Base-by-base conservation (phyloP, 1,140 invertebrate genomes). In the Drosophila pseudoobscura region DNA sequence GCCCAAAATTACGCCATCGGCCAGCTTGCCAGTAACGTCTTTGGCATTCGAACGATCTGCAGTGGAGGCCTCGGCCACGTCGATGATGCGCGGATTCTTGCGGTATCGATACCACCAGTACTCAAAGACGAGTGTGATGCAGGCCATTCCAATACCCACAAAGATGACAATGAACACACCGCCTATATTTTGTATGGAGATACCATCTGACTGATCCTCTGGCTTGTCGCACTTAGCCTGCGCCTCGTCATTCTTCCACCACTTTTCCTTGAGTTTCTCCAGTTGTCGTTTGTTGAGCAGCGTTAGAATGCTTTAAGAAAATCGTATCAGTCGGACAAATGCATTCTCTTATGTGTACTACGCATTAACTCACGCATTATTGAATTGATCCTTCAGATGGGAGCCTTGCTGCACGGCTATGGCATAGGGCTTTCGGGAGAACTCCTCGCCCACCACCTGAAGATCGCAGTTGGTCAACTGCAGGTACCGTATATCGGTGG, bases 131-230 rank as follows among this genome's bases (percentile, higher is more conserved):
- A 99, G 92, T 0, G 97, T 98, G 26, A 99, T 92, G 76, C 97
- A 97, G 8, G 98, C 97, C 79, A 98, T 92, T 0, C 96, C 96
- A 45, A 99, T 98, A 0, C 98, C 98, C 52, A 98, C 96, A 77
- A 98, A 97, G 71, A 99, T 98, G 0, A 98, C 97, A 47, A 99
- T 98, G 87, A 99, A 99, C 0, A 99, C 98, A 0, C 98, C 98
- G 44, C 98, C 97, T 68, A 99, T 99, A 90, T 99, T 99, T 75
- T 98, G 95, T 71, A 99, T 99, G 61, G 97, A 98, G 80, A 99
- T 99, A 41, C 98, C 98, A 79, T 98, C 98, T 13, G 96, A 97
- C 91, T 99, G 97, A 90, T 98, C 96, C 59, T 98, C 97, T 46
- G 96, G 94, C 79, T 97, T 96, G 44, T 97, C 96, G 91, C 98